These are phyloP conservation scores for Amphiura filiformis DNA, from an alignment of 35 echinoderm and acorn worm species.

Conservation along the genomic window DNA sequence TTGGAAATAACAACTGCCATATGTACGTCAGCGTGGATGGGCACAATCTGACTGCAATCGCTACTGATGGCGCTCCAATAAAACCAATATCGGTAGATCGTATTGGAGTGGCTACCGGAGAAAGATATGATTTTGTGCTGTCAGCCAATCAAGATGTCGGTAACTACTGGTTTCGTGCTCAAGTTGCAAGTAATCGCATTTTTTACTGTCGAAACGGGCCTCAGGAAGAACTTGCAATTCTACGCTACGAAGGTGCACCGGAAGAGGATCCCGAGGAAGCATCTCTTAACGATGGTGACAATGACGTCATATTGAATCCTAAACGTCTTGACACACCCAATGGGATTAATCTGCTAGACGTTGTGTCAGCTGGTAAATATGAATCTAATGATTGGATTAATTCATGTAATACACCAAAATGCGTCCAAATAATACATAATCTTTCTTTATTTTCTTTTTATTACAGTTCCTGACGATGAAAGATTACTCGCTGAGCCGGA, in stretches of 20 bases:
- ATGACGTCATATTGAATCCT: neutral
- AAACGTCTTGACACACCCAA: neutral
- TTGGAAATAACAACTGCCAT: conserved; percentile 38
- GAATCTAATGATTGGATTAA: too few species aligned
- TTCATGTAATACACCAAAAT: too few species aligned
- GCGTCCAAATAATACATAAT: too few species aligned
- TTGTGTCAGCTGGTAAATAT: too few species aligned
- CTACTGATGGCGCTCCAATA: too few species aligned
- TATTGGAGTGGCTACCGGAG: conserved; percentile 13
- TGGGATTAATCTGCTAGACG: too few species aligned
- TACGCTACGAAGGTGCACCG: neutral
- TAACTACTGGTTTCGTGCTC: conserved; percentile 78
- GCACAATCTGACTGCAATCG: too few species aligned
- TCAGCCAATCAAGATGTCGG: conserved; percentile 37
- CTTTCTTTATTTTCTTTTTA: too few species aligned
- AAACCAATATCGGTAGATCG: conserved; percentile 3
- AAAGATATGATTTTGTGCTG: conserved; percentile 59
- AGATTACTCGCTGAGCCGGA: neutral
- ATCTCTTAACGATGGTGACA: neutral
- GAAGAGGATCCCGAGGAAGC: neutral
- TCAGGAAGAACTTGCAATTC: neutral
- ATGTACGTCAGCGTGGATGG: conserved; percentile 51
- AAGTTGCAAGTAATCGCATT: neutral
- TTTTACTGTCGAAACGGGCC: neutral
- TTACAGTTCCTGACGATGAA: neutral